Conservation (phyloP, 2,888 invertebrate genomes). For the Suillia variegata region DNA sequence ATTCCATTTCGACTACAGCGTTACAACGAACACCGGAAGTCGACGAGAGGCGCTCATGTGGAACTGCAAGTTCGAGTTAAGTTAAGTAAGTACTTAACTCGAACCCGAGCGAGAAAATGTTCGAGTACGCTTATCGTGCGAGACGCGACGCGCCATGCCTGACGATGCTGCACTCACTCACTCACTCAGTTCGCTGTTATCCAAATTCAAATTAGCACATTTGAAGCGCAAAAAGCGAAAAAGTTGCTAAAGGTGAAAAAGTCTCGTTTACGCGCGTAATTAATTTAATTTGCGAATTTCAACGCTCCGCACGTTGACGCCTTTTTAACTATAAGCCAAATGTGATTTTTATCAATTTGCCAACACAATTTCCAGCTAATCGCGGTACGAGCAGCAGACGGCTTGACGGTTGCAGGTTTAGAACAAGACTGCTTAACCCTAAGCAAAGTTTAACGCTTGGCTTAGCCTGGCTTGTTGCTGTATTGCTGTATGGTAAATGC, state of each 20-base stretch:
- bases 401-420: no score
- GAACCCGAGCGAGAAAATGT: no score
- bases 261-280: not conserved
- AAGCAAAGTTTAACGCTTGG: conserved; percentile 38
- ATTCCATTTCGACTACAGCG: not conserved
- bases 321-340: no score
- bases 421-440: not conserved
- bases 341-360: no score
- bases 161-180: no score
- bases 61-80: not conserved
- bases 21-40: not conserved
- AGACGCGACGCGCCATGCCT: no score
- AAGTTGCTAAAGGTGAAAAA: no score
- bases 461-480: conserved; percentile 29
- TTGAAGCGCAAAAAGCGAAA: no score
- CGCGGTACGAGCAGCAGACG: no score
- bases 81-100: not conserved
- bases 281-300: conserved; percentile 6
- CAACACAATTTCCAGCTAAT: no score
- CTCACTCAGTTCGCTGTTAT: not conserved
- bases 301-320: no score
- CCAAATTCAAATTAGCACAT: not conserved
- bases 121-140: no score
- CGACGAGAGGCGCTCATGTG: not conserved
- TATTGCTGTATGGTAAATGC: conserved; percentile 21